A percentile compares a stretch with the other conserved stretches of the same genome.
Conservation (phyloP, 2,113 vertebrate genomes). For the Mesocricetus auratus region DNA sequence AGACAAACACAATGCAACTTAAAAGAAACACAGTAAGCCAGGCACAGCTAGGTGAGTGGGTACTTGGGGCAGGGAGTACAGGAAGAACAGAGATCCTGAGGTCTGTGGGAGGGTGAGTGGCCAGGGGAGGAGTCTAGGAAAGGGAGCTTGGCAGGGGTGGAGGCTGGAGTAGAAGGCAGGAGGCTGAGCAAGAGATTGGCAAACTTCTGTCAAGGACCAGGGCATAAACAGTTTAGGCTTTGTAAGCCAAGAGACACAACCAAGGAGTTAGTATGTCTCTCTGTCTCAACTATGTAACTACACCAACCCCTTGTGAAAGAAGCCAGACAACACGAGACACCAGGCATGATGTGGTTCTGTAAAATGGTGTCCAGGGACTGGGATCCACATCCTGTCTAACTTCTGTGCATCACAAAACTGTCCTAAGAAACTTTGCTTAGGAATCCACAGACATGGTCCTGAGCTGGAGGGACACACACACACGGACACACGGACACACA, state of each 20-base stretch:
- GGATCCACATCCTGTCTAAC: too few species aligned
- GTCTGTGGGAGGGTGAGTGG: accelerated
- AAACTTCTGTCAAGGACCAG: too few species aligned
- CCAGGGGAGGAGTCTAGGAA: accelerated
- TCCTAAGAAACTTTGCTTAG: neutral
- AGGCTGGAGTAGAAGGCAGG: accelerated
- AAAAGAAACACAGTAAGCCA: neutral
- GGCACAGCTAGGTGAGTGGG: neutral
- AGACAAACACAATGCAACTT: neutral
- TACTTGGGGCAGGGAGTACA: neutral
- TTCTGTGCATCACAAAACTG: accelerated
- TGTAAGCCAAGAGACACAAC: neutral
- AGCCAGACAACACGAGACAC: accelerated
- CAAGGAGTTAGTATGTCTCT: neutral
- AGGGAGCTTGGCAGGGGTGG: neutral
- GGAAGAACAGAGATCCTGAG: neutral
- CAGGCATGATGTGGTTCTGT: accelerated
- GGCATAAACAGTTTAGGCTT: neutral
- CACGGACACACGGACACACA: too few species aligned
- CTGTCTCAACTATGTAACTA: neutral
- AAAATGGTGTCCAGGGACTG: accelerated
- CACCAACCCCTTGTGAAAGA: accelerated
- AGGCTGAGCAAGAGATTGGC: neutral
- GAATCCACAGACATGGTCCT: neutral
- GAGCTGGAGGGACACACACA: neutral